Evolutionary conservation across 2,888 invertebrate genomes (phyloP), one percentile per base, ranked within the genome.

Genomic region (Dolichomitus sp.): DNA sequence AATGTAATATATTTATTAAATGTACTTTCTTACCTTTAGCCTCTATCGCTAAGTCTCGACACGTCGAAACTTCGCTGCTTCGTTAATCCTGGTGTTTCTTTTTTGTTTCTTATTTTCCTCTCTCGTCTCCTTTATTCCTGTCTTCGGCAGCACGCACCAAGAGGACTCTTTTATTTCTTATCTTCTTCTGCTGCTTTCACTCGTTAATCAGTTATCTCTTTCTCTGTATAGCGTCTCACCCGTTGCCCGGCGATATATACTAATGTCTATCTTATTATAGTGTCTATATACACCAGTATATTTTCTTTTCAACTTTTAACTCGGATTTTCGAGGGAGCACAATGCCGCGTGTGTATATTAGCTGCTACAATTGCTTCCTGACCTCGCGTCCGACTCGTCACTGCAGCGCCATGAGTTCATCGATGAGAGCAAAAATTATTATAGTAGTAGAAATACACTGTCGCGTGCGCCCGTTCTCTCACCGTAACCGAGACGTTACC

Each of bases 381-480:
- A 84, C 82, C 74, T 86, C 86, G 85, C 86, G 83, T 86, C 77
- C 85, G 85, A 80, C 82, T 87, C 86, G 86, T 87, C 88, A 87
- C 87, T 86, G 87, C 89, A 87, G 87, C 88, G 86, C 87, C 87
- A 86, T 87, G 84, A 85, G 84, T 87, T 86, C 87, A 87, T 87
- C 81, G 83, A 86, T 81, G 81, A 42, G 79, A 81, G 52, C 72
- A 74, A 72, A 78, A 72, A 72, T 61, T 61, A 76, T 69, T 76
- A 69, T 40, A 75, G 27, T 61, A 63, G 54, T 63, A 70, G 68
- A 73, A 65, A 73, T 80, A 80, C 80, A 79, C 69, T 77, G 37
- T 68, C 63, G 65, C 50, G 65, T 54, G 37, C 52, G 23, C 19
- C 37, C 50, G 11, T 48, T 69, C n/a, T 37, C 30, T 30, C 57